Evolutionary conservation across 2,113 vertebrate genomes (phyloP).

Genomic region (Alligator sinensis): DNA sequence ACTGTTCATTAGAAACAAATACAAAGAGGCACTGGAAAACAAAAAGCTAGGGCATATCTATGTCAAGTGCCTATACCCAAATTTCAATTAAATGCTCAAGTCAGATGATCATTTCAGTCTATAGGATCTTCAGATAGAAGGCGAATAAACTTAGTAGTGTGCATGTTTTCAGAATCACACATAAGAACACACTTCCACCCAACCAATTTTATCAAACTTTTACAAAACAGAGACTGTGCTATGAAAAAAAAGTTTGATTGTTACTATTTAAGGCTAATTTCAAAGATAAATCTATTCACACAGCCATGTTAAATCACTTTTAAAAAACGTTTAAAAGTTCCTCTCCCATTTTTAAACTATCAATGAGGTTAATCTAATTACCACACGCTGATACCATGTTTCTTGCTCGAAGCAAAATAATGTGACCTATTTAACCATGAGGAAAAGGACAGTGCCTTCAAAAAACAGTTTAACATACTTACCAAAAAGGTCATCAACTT

Average conservation of each 20-base stretch:
- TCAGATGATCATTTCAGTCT: background rate
- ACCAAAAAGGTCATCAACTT: background rate
- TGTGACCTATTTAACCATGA: background rate
- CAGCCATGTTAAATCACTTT: background rate
- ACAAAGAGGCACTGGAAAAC: background rate
- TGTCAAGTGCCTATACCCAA: background rate
- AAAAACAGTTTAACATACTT: background rate
- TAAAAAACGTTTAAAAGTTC: background rate
- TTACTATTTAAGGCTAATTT: background rate
- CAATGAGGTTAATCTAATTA: background rate
- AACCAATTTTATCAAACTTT: background rate
- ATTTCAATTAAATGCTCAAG: background rate
- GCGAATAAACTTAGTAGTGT: background rate
- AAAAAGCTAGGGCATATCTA: background rate
- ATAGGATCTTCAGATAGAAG: background rate
- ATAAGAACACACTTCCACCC: background rate
- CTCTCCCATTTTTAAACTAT: background rate
- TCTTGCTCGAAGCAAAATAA: background rate
- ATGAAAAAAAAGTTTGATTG: background rate
- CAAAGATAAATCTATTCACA: background rate
- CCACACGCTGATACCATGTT: background rate
- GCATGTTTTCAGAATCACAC: background rate
- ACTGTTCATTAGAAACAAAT: background rate
- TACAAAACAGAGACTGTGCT: background rate
- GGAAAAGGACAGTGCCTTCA: background rate